A percentile compares a stretch with the other conserved stretches of the same genome.
Conservation (phyloP, 2,797 vertebrate genomes). For the Poecilia wingei region DNA sequence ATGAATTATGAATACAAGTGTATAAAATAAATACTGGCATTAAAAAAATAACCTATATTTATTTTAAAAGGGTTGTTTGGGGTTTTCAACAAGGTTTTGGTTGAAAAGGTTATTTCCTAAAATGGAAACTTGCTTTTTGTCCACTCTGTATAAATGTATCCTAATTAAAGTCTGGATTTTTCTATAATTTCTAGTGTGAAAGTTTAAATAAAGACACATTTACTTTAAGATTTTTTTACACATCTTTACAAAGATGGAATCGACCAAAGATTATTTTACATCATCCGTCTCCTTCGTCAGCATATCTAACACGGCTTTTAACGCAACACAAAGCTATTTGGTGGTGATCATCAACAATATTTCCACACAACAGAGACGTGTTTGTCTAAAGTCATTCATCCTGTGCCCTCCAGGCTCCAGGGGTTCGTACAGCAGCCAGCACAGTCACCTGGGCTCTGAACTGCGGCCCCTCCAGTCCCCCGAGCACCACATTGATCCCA, state of each 20-base stretch:
- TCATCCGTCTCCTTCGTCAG: background rate
- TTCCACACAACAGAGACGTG: background rate
- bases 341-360: conserved; percentile 2
- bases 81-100: background rate
- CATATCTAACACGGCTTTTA: background rate
- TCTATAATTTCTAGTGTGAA: background rate
- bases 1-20: background rate
- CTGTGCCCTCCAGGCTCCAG: conserved; percentile 86
- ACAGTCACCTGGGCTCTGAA: conserved; percentile 94
- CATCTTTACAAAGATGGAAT: background rate
- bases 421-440: conserved; percentile 96
- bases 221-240: background rate
- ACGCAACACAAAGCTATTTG: background rate
- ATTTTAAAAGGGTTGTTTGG: background rate
- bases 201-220: background rate
- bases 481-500: conserved; percentile 98
- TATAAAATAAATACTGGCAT: background rate
- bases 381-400: background rate
- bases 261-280: background rate
- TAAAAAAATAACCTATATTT: background rate
- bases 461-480: conserved; percentile 96
- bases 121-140: background rate
- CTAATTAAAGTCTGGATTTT: background rate
- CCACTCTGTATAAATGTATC: background rate
- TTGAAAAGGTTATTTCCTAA: background rate